Percentiles rank a stretch among this genome's conserved stretches.
phyloP scores from a whole-genome alignment of 2,113 vertebrate genomes.

The Phylloscopus trochiloides region DNA sequence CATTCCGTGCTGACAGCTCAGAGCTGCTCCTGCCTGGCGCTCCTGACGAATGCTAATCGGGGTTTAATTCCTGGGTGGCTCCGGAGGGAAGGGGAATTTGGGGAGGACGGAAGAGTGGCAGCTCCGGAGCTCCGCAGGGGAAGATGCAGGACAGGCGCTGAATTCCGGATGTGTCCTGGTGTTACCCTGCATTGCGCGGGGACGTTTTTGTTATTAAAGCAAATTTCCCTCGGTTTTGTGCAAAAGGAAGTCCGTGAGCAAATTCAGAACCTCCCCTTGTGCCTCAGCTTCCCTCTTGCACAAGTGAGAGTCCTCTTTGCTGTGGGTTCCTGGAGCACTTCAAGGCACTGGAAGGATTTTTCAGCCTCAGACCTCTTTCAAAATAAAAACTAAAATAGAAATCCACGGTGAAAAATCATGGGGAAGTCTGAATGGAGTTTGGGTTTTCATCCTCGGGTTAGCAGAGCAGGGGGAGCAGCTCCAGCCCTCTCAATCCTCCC shows the following conservation, averaged over 20 bases:
- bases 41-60: neutral
- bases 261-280: neutral
- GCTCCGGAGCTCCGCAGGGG: neutral
- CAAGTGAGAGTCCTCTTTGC: neutral
- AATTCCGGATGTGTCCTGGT: neutral
- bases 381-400: neutral
- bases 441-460: neutral
- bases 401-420: neutral
- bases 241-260: neutral
- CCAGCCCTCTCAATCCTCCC: neutral
- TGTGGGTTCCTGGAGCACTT: neutral
- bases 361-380: neutral
- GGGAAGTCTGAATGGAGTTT: neutral
- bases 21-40: rapidly evolving
- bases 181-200: neutral
- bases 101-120: neutral
- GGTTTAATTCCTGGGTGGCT: neutral
- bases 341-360: neutral
- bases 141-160: rapidly evolving
- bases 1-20: neutral
- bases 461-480: neutral
- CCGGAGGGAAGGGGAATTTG: neutral
- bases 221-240: neutral
- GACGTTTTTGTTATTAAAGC: neutral
- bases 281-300: neutral